Percentiles rank a stretch among this genome's conserved stretches.
phyloP scores from a whole-genome alignment of 2,113 vertebrate species.

The Prunella himalayana region DNA sequence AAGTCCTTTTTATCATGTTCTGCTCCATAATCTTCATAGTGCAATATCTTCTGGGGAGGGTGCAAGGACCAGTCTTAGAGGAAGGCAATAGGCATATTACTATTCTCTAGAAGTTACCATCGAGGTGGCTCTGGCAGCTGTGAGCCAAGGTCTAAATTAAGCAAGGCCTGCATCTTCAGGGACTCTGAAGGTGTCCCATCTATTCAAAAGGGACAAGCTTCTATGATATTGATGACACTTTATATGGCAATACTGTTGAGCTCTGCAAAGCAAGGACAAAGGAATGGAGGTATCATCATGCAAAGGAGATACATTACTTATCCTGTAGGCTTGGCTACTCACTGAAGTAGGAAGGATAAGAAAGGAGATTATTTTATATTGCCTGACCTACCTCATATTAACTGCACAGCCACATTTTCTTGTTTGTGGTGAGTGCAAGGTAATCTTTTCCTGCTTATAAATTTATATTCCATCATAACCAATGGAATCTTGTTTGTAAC shows the following conservation, averaged over 20 bases:
- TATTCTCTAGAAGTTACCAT: neutral
- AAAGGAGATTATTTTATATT: neutral
- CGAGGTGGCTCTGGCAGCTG: neutral
- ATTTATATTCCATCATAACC: neutral
- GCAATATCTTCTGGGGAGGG: neutral
- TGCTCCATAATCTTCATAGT: conserved; percentile 12
- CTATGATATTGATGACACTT: neutral
- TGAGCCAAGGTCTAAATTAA: neutral
- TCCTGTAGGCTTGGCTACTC: neutral
- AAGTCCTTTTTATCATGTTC: conserved; percentile 4
- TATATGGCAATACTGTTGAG: neutral
- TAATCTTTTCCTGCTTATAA: neutral
- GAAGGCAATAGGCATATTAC: neutral
- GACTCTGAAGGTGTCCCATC: neutral
- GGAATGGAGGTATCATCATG: neutral
- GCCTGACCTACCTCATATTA: neutral
- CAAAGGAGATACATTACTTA: neutral
- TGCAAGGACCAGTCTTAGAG: neutral
- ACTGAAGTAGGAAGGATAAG: neutral
- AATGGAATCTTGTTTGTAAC: neutral
- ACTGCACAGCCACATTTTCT: neutral
- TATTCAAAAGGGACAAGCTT: neutral
- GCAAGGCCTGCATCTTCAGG: neutral
- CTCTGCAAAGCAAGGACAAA: neutral
- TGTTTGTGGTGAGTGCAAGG: neutral